A percentile compares a stretch with the other conserved stretches of the same genome.
Evolutionary conservation across 2,888 invertebrate genomes (phyloP).

Genomic region (Tillus elongatus): DNA sequence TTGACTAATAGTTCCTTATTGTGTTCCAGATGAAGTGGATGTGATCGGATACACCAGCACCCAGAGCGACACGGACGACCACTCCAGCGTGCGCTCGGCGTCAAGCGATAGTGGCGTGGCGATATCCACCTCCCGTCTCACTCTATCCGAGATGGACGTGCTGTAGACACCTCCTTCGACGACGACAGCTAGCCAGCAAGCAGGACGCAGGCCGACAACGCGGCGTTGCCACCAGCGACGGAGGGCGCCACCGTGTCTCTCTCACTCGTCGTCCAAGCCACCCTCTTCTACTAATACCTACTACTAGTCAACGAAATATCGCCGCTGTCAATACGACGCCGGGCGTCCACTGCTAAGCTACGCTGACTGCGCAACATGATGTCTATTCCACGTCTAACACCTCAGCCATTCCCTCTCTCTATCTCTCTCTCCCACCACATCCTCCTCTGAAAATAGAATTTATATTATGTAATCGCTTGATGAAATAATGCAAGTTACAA

Average conservation of each 20-base stretch:
- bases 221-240: slow-evolving; percentile 14
- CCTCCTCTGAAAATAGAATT: no score
- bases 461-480: no score
- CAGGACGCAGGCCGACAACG: slow-evolving; percentile 18
- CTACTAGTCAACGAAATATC: slow-evolving; percentile 34
- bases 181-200: slow-evolving; percentile 10
- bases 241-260: slow-evolving; percentile 16
- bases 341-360: no score
- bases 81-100: slow-evolving; percentile 65
- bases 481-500: no score
- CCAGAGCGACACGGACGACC: slow-evolving; percentile 76
- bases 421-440: no score
- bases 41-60: slow-evolving; percentile 79
- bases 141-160: slow-evolving; percentile 52
- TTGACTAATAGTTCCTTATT: no score
- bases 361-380: no score
- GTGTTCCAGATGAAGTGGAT: slow-evolving; percentile 70
- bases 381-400: no score
- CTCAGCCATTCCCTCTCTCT: no score
- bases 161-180: slow-evolving; percentile 34
- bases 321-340: slow-evolving; percentile 25
- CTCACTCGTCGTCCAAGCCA: slow-evolving; percentile 23
- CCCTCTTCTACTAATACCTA: slow-evolving; percentile 25
- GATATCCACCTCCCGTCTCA: slow-evolving; percentile 58
- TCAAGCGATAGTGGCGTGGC: slow-evolving; percentile 66